These are phyloP conservation scores for Phenganax marumi DNA, from an alignment of 92 coral and sea anemone species.

Conservation along the genomic window DNA sequence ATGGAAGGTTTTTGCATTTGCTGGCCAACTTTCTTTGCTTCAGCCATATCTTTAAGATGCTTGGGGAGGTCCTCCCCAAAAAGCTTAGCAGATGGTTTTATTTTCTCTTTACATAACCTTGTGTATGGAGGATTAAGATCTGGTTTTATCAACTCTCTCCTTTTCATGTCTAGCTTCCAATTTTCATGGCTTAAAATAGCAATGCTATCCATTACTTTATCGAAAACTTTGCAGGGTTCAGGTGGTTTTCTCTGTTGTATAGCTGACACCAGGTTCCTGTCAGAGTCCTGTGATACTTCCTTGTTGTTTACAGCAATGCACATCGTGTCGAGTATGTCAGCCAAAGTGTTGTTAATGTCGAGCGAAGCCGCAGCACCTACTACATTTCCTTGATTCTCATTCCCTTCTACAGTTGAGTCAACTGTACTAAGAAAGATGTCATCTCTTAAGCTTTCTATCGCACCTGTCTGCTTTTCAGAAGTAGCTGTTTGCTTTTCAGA, in stretches of 20 bases:
- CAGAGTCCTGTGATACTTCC: background rate
- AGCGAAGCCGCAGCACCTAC: background rate
- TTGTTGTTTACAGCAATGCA: background rate
- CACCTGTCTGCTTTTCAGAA: background rate
- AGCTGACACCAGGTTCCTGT: too few relatives aligned
- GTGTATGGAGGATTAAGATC: slow-evolving; percentile 45
- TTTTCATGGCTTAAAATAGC: too few relatives aligned
- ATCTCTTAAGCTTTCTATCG: slow-evolving; percentile 39
- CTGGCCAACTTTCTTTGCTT: slow-evolving; percentile 37
- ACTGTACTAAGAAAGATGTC: slow-evolving; percentile 32
- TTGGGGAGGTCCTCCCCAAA: slow-evolving; percentile 47
- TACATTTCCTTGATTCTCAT: slow-evolving; percentile 12
- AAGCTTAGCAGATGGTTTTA: slow-evolving; percentile 11
- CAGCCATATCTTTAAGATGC: slow-evolving; percentile 46
- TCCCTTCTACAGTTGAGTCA: slow-evolving; percentile 13
- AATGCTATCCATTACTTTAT: too few relatives aligned
- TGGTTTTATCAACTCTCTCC: slow-evolving; percentile 45
- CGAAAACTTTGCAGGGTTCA: too few relatives aligned
- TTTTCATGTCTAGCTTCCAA: slow-evolving; percentile 42
- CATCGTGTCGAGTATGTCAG: slow-evolving; percentile 53
- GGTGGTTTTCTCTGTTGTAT: too few relatives aligned
- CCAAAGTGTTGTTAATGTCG: slow-evolving; percentile 42
- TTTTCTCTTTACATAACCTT: slow-evolving; percentile 40
- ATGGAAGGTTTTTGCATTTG: slow-evolving; percentile 33
- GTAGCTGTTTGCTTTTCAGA: slow-evolving; percentile 25